Evolutionary conservation across 2,888 invertebrate genomes (phyloP).

Genomic region (Autographa pulchrina): DNA sequence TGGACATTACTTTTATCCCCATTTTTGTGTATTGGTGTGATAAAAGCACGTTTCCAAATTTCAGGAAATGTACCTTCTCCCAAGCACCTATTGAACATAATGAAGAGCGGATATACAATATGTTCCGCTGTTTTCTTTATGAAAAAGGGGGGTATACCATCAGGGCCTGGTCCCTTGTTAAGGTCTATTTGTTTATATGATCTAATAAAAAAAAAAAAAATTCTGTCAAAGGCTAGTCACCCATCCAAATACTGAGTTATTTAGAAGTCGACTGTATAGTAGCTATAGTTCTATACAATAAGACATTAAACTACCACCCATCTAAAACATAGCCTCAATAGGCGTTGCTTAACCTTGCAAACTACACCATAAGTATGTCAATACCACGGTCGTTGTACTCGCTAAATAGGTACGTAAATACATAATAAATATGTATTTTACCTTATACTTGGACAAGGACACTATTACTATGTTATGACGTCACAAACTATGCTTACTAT

Average conservation of each 20-base stretch:
- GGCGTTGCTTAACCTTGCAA: not conserved
- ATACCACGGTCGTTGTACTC: not conserved
- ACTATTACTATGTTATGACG: not conserved
- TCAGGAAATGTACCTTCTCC: too few species aligned
- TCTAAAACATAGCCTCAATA: not conserved
- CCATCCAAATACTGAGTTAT: not conserved
- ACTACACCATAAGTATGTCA: not conserved
- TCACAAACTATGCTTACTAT: not conserved
- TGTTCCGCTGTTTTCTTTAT: too few species aligned
- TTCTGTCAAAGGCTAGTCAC: too few species aligned
- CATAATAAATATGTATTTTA: not conserved
- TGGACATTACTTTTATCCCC: too few species aligned
- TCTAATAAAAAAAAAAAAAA: too few species aligned
- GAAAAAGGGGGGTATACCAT: too few species aligned
- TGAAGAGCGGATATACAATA: too few species aligned
- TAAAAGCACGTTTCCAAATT: too few species aligned
- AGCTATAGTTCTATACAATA: not conserved
- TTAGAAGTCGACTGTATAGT: not conserved
- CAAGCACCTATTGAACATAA: too few species aligned
- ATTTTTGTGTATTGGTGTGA: too few species aligned
- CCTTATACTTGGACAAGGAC: not conserved
- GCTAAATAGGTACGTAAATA: not conserved
- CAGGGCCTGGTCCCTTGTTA: too few species aligned
- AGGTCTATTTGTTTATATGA: too few species aligned
- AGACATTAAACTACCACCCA: not conserved